Evolutionary conservation across 2,113 vertebrate genomes (phyloP).

Genomic region (Hiodon tergisus): DNA sequence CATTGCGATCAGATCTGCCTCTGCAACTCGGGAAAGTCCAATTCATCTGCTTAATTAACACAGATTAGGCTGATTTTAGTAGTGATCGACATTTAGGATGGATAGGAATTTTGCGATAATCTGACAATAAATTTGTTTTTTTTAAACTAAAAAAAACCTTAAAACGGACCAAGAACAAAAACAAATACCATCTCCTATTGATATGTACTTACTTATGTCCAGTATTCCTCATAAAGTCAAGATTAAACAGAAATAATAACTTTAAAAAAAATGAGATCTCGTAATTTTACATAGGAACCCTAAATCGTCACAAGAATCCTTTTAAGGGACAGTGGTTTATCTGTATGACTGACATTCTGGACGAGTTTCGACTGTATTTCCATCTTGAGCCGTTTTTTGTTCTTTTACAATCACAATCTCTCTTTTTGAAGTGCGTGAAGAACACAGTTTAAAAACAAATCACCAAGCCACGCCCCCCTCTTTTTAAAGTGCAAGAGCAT

Average conservation of each 20-base stretch:
- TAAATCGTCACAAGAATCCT: no score
- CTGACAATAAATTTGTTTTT: no score
- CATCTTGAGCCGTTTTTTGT: not conserved
- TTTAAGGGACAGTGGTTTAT: not conserved
- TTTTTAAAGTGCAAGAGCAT: constrained; percentile 63
- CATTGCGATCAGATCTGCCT: not conserved
- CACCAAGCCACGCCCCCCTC: not conserved
- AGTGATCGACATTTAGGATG: not conserved
- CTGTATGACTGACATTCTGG: not conserved
- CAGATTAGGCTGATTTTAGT: not conserved
- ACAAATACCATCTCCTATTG: no score
- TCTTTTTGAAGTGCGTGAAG: constrained; percentile 29
- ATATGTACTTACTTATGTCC: no score
- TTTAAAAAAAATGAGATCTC: no score
- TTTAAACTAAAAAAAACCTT: no score
- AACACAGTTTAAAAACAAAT: not conserved
- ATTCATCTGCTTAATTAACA: not conserved
- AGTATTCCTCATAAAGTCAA: no score
- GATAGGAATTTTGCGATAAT: not conserved
- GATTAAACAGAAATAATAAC: no score
- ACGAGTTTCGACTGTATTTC: not conserved
- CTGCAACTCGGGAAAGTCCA: not conserved
- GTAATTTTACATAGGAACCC: no score
- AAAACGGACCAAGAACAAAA: no score
- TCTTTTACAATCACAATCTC: constrained; percentile 34